A percentile compares a stretch with the other conserved stretches of the same genome.
Evolutionary conservation across 2,113 vertebrate genomes (phyloP).

Genomic region (Malurus melanocephalus): DNA sequence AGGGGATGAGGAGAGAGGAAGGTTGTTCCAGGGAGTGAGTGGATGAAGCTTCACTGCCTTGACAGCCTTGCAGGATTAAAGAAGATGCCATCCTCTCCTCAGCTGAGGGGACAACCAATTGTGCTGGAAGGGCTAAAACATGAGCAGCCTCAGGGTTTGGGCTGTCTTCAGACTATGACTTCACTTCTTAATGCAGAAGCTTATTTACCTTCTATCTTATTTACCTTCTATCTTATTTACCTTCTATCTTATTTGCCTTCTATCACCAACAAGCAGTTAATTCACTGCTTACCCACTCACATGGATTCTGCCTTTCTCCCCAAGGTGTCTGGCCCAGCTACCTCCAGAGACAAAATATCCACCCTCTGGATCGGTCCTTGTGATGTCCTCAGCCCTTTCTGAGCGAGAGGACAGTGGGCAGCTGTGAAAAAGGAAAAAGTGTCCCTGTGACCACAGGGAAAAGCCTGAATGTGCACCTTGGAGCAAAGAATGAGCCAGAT

Average conservation of each 20-base stretch:
- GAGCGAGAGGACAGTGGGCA: accelerated
- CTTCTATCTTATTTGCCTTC: neutral
- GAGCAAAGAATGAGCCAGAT: neutral
- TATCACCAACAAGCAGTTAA: neutral
- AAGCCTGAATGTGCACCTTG: neutral
- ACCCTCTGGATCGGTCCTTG: accelerated
- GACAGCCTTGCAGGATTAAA: neutral
- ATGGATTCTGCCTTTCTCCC: neutral
- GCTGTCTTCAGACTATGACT: neutral
- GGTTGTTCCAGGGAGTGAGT: neutral
- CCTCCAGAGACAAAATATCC: neutral
- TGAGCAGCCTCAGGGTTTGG: neutral
- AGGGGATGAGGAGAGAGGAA: neutral
- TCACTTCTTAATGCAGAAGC: neutral
- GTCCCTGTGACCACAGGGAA: neutral
- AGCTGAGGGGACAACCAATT: neutral
- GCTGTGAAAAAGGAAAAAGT: neutral
- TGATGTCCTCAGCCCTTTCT: neutral
- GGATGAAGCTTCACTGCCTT: neutral
- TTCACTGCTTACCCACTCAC: neutral
- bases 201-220: neutral
- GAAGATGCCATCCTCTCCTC: neutral
- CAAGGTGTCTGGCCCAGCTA: neutral
- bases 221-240: neutral
- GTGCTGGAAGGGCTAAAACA: neutral